Base-by-base conservation (phyloP, 2,888 invertebrate species). In the Plutella xylostella region DNA sequence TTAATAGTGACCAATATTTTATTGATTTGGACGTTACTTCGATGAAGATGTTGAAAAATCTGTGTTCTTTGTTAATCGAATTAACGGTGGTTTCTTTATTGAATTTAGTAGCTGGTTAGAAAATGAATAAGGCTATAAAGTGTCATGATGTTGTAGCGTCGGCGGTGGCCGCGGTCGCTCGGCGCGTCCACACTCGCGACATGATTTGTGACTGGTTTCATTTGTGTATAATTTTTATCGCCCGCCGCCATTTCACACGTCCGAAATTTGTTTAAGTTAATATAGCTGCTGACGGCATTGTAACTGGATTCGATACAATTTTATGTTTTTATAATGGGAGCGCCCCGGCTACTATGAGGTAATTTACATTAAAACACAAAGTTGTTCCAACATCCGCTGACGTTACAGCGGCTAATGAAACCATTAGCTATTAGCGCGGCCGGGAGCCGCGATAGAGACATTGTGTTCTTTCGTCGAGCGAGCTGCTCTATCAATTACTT, bases 401-500 rank as follows among this genome's bases (percentile, higher is more conserved):
- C n/a, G n/a, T n/a, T n/a, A n/a, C n/a, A n/a, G n/a, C n/a, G n/a
- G n/a, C n/a, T n/a, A n/a, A n/a, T n/a, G n/a, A n/a, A n/a, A n/a
- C n/a, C n/a, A n/a, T n/a, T n/a, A n/a, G n/a, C n/a, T n/a, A n/a
- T n/a, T n/a, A n/a, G n/a, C n/a, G n/a, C n/a, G n/a, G n/a, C n/a
- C n/a, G n/a, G n/a, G n/a, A n/a, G n/a, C n/a, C n/a, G n/a, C n/a
- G n/a, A n/a, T n/a, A n/a, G n/a, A n/a, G n/a, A n/a, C n/a, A n/a
- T n/a, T n/a, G n/a, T n/a, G n/a, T n/a, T n/a, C n/a, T n/a, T n/a
- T n/a, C n/a, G n/a, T n/a, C n/a, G 39, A 25, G 39, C 25, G 58
- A 65, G 65, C 67, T 65, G 66, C 63, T 70, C 68, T 75, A 82
- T 80, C 76, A 79, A 80, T 80, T 79, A 79, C 70, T 78, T 76